These are phyloP conservation scores for Zygothrica quintamaculata DNA, from an alignment of 2,888 invertebrate species.

Conservation along the genomic window DNA sequence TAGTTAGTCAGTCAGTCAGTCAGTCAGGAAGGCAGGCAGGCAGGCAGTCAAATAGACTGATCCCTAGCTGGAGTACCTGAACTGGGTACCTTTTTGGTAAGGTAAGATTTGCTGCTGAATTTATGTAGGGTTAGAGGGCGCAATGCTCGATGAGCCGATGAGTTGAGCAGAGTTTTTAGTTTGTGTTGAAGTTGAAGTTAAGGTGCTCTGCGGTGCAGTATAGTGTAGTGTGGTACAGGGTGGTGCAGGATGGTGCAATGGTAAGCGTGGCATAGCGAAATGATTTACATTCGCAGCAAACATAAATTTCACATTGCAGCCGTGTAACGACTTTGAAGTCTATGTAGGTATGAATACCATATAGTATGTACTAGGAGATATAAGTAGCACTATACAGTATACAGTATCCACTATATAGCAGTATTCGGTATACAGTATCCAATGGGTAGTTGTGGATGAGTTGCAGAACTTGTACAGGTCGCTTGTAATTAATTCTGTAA, in stretches of 20 bases:
- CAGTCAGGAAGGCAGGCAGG: constrained; percentile 21
- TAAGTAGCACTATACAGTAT: no score
- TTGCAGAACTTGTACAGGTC: constrained; percentile 8
- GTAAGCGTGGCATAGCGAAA: constrained; percentile 78
- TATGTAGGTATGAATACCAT: constrained; percentile 4
- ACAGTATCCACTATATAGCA: no score
- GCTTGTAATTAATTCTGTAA: constrained; percentile 58
- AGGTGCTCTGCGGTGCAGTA: neutral
- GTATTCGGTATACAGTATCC: no score
- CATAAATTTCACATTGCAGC: constrained; percentile 59
- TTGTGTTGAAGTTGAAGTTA: constrained; percentile 13
- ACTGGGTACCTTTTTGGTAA: no score
- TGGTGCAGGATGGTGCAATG: constrained; percentile 39
- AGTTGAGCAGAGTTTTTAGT: constrained; percentile 39
- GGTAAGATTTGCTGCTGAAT: constrained; percentile 64
- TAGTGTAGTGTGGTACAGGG: neutral
- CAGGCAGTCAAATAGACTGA: constrained; percentile 38
- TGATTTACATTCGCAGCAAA: constrained; percentile 81
- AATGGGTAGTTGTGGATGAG: no score
- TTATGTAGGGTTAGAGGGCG: constrained; percentile 83
- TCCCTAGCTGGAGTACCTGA: constrained; percentile 34
- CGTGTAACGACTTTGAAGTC: constrained; percentile 66
- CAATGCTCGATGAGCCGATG: constrained; percentile 69
- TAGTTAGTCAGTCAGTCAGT: constrained; percentile 2
- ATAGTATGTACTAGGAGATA: no score